Base-by-base conservation (phyloP, 2,797 vertebrate species). In the Hippoglossus hippoglossus region DNA sequence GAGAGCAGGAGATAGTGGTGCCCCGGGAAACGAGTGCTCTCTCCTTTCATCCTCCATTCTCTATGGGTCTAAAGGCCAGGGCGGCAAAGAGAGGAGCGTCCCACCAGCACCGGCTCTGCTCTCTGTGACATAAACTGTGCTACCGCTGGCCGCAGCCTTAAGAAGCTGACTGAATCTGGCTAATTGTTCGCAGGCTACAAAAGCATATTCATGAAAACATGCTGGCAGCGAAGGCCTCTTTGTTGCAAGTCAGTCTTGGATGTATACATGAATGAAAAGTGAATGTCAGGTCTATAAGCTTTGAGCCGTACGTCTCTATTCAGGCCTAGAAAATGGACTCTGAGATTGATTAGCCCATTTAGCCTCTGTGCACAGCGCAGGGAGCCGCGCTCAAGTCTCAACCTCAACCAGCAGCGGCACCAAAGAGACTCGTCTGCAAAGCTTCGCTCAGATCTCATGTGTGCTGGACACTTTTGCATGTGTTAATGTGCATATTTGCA, bases 41-140 rank as follows among this genome's bases (percentile, higher is more conserved):
- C 71, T 67, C 75, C 76, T 90, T 87, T 89, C 75, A 88, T 91
- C 82, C 72, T 39, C 71, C 59, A 60, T 80, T 90, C 81, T 87
- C 66, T 77, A 71, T 69, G 63, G 78, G 71, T 79, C 75, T 73
- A 87, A 85, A 89, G 82, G 74, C 77, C 88, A 81, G 47, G 54
- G 10, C 72, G 24, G 64, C 31, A 39, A 63, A 75, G 63, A 78
- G 62, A 70, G 74, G 75, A 71, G 71, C 80, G 56, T 72, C 79
- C 71, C 67, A 59, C 57, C 73, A 73, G 69, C 75, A 47, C 67
- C 69, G 39, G 62, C 68, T 64, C 71, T 1, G 25, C 71, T 80
- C 70, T 72, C 61, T 78, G 74, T 73, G 54, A 50, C 68, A 55
- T 64, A 60, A 60, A 21, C 31, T 47, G 34, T 21, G 71, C 83